Evolutionary conservation across 1,140 invertebrate genomes (phyloP).

Genomic region (Dinoponera quadriceps): DNA sequence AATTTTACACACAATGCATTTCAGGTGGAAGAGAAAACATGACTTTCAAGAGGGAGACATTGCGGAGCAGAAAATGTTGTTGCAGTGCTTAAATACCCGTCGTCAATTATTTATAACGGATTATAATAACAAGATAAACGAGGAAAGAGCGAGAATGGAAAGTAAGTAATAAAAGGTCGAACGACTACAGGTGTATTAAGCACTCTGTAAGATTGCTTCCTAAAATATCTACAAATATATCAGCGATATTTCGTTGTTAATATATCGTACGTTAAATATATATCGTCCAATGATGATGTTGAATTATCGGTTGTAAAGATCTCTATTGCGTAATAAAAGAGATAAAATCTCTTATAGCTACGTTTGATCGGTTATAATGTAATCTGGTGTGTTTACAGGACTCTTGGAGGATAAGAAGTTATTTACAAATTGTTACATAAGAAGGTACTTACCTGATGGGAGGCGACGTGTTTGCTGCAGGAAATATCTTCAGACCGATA

Average conservation of each 20-base stretch:
- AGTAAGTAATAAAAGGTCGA: slow-evolving; percentile 63
- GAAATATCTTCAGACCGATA: slow-evolving; percentile 25
- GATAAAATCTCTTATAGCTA: not conserved
- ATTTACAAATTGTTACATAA: slow-evolving; percentile 65
- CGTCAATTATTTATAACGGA: slow-evolving; percentile 73
- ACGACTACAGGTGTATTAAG: not conserved
- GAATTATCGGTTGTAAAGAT: not conserved
- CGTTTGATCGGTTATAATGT: slow-evolving; percentile 13
- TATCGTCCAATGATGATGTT: not conserved
- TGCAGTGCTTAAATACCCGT: slow-evolving; percentile 56
- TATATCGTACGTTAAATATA: not conserved
- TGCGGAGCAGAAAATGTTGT: slow-evolving; percentile 69
- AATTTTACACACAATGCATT: not conserved
- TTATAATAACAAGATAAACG: slow-evolving; percentile 75
- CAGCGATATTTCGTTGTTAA: too few species aligned
- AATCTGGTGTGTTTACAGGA: slow-evolving; percentile 44
- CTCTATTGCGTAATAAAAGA: too few species aligned
- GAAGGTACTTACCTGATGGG: slow-evolving; percentile 43
- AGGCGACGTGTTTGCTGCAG: slow-evolving; percentile 63
- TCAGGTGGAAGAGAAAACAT: slow-evolving; percentile 75
- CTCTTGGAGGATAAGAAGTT: slow-evolving; percentile 61
- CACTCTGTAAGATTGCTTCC: too few species aligned
- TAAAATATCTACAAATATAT: too few species aligned
- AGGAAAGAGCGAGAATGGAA: slow-evolving; percentile 68
- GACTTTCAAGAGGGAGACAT: slow-evolving; percentile 73